These are phyloP conservation scores for Zaprionus inermis DNA, from an alignment of 1,140 invertebrate species.

Conservation along the genomic window DNA sequence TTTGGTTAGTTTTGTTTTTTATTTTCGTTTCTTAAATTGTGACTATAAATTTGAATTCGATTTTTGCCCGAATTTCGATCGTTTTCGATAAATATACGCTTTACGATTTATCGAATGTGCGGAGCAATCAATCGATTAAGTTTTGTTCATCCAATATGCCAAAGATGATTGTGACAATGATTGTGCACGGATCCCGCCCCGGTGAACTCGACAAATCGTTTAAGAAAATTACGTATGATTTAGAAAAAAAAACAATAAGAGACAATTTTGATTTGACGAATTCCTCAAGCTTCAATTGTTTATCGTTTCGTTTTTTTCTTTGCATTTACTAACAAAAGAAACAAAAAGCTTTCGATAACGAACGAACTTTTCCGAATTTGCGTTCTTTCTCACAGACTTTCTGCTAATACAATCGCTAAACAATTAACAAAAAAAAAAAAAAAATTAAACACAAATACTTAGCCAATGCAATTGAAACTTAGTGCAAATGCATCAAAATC, in stretches of 20 bases:
- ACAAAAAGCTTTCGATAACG: conserved; percentile 2
- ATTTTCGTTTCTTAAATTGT: conserved; percentile 20
- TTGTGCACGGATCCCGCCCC: conserved; percentile 18
- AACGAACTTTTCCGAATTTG: conserved; percentile 32
- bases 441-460: conserved; percentile 65
- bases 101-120: conserved; percentile 13
- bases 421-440: conserved; percentile 52
- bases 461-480: conserved; percentile 75
- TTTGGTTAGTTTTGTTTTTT: conserved; percentile 32
- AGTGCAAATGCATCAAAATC: conserved; percentile 75
- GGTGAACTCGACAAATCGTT: conserved; percentile 19
- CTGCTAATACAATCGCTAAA: conserved; percentile 59
- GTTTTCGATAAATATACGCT: conserved; percentile 32
- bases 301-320: conserved; percentile 34
- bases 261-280: conserved; percentile 5
- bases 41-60: conserved; percentile 21
- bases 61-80: conserved; percentile 15
- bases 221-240: conserved; percentile 28
- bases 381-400: conserved; percentile 31
- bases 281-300: conserved; percentile 55
- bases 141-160: conserved; percentile 36
- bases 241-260: conserved; percentile 10
- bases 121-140: conserved; percentile 16
- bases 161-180: conserved; percentile 50
- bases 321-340: conserved; percentile 63